Base-by-base conservation (phyloP, 2,113 vertebrate genomes). In the Chaetura pelagica region DNA sequence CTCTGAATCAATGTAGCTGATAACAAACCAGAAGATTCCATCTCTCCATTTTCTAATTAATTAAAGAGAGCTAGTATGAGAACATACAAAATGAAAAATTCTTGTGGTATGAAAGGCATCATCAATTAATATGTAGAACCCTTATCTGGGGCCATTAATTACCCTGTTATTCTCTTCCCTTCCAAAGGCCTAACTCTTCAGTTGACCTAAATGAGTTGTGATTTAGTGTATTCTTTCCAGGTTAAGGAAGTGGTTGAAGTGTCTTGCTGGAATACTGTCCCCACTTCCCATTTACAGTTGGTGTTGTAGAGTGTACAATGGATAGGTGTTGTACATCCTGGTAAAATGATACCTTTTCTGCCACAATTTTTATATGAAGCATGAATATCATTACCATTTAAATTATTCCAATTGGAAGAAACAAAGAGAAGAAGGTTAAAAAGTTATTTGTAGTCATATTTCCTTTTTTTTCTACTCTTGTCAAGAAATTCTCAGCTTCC, bases 41-140 rank as follows among this genome's bases (percentile, higher is more conserved):
- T 55, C 42, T 81, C 18, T 71, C 79, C 32, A 40, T 84, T 95
- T 95, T 57, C 79, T 94, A 88, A 94, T 93, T 94, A 95, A 84
- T 90, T 94, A 78, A 92, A 93, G 51, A 91, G 58, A 26, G 5
- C 5, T 59, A 30, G 55, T 85, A 77, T 77, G 67, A 93, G 55
- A 86, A 86, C 10, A 86, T 26, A 29, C 64, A 92, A 93, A 95
- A 95, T 86, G 72, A 96, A 93, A 90, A 86, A 94, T 84, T 85
- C 48, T 88, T 66, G 38, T 67, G 7, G 7, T 86, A 38, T 92
- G 82, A 94, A 84, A 77, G 59, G 32, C 85, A 71, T 87, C 80
- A 86, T 96, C 82, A 92, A 80, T 95, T 94, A 86, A 77, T 62
- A 74, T 2, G 4, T 59, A 88, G 85, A 92, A 81, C 19, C 26